A percentile compares a stretch with the other conserved stretches of the same genome.
Evolutionary conservation across 2,113 vertebrate species (phyloP).

Genomic region (Egretta garzetta): DNA sequence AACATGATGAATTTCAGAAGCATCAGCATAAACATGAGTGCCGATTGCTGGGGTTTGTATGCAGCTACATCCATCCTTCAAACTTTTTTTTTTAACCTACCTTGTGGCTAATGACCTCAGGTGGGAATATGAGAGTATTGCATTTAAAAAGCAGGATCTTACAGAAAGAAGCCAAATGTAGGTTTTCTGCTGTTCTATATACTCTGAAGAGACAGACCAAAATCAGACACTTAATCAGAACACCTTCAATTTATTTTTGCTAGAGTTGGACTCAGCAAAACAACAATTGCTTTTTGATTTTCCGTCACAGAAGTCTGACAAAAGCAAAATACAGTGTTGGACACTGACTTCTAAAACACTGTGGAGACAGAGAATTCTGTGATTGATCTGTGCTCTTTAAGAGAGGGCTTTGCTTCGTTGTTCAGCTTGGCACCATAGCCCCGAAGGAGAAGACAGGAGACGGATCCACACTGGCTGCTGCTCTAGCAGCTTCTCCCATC

Average conservation of each 20-base stretch:
- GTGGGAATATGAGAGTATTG: constrained; percentile 70
- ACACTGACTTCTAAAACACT: not conserved
- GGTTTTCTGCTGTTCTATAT: constrained; percentile 3
- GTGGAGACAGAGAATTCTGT: not conserved
- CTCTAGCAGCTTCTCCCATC: not conserved
- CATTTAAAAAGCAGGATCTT: constrained; percentile 43
- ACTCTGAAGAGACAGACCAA: not conserved
- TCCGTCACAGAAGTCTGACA: not conserved
- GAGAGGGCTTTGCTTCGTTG: not conserved
- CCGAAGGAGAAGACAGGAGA: not conserved
- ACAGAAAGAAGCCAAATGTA: constrained; percentile 41
- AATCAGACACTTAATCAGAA: constrained; percentile 28
- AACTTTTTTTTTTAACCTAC: constrained; percentile 74
- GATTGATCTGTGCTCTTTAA: not conserved
- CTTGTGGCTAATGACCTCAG: constrained; percentile 78
- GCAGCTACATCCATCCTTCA: constrained; percentile 66
- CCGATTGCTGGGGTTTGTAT: constrained; percentile 47
- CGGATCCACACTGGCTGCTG: rapidly evolving
- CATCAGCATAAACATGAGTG: constrained; percentile 74
- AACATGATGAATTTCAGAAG: constrained; percentile 70
- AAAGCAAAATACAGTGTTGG: not conserved
- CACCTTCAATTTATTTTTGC: not conserved
- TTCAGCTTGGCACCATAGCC: not conserved
- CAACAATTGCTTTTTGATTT: not conserved
- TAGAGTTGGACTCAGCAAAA: not conserved